These are phyloP conservation scores for Lates japonicus DNA, from an alignment of 2,797 vertebrate species.

Conservation along the genomic window DNA sequence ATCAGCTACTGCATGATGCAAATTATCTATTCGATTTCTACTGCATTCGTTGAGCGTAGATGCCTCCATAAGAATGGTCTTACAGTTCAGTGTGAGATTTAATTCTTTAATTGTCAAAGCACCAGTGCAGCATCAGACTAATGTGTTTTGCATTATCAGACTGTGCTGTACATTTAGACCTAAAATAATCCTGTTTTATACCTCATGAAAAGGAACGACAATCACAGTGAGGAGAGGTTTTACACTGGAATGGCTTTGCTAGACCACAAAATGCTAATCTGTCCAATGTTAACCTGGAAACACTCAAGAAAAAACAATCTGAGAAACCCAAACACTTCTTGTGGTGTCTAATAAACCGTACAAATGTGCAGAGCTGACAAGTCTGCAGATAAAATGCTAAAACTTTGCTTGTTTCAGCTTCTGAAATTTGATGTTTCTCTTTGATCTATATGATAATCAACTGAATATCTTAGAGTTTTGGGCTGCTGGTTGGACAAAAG, in stretches of 20 bases:
- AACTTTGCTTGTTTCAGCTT: not conserved
- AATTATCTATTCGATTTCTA: no score
- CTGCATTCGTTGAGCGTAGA: not conserved
- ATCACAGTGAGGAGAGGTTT: not conserved
- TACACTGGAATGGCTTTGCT: not conserved
- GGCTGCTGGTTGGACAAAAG: no score
- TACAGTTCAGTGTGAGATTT: not conserved
- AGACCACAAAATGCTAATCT: not conserved
- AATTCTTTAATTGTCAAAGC: not conserved
- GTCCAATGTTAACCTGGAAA: not conserved
- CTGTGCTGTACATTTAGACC: not conserved
- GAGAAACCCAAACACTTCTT: not conserved
- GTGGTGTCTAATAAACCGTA: not conserved
- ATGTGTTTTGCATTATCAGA: not conserved
- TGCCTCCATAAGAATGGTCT: not conserved
- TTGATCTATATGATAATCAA: not conserved
- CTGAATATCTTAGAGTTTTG: not conserved
- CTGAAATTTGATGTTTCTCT: not conserved
- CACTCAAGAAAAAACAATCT: no score
- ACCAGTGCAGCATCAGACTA: not conserved
- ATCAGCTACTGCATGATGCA: not conserved
- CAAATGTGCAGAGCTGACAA: not conserved
- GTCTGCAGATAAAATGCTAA: not conserved
- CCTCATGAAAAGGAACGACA: not conserved
- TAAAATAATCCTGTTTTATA: not conserved